phyloP scores from a whole-genome alignment of 1,140 invertebrate species.

The Tetraneura akinire region DNA sequence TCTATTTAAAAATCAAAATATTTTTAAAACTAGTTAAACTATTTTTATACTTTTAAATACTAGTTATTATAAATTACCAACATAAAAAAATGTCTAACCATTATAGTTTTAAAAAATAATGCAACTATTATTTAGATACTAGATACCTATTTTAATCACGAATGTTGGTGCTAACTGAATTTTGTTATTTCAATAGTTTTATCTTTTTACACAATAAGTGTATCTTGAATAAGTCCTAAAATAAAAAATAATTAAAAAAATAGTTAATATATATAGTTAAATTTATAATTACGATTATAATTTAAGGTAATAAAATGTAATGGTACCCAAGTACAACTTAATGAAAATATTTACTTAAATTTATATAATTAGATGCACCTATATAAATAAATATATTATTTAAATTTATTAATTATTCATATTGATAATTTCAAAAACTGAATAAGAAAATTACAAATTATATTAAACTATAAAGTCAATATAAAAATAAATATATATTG shows the following conservation, averaged over 20 bases:
- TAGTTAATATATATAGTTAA: neutral
- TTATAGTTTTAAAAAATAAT: slow-evolving; percentile 11
- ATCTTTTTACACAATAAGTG: neutral
- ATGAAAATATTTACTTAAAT: neutral
- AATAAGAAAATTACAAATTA: too few species aligned
- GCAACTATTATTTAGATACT: slow-evolving; percentile 28
- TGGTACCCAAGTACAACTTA: neutral
- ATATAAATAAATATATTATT: too few species aligned
- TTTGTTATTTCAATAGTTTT: slow-evolving; percentile 2
- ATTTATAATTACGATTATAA: neutral
- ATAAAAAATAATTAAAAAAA: slow-evolving; percentile 1
- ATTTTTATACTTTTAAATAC: neutral
- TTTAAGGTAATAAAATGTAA: neutral
- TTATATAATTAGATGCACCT: neutral
- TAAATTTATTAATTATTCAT: neutral
- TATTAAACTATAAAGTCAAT: neutral
- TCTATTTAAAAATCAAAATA: slow-evolving; percentile 36
- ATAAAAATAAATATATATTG: neutral
- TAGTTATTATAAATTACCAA: slow-evolving; percentile 9
- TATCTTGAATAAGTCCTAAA: slow-evolving; percentile 35
- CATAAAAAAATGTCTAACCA: neutral
- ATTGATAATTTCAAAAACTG: neutral
- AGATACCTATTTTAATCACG: slow-evolving; percentile 37
- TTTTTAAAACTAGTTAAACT: neutral
- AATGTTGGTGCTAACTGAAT: neutral